These are phyloP conservation scores for Callionymus lyra DNA, from an alignment of 2,113 vertebrate genomes.

Conservation along the genomic window DNA sequence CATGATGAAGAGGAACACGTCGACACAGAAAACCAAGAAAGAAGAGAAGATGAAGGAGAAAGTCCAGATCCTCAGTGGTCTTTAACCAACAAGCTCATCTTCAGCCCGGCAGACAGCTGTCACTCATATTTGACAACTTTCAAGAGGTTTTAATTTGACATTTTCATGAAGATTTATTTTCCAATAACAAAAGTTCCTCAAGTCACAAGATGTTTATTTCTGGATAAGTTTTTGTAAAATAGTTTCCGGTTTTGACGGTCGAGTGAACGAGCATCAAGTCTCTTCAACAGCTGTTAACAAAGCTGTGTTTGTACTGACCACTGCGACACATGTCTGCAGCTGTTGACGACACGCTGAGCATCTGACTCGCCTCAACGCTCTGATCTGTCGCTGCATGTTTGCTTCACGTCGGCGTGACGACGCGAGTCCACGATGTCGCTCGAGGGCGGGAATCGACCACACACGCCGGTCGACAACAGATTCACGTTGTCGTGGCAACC, in stretches of 20 bases:
- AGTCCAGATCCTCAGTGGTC: conserved; percentile 2
- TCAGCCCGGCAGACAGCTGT: not conserved
- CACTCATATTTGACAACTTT: too few relatives aligned
- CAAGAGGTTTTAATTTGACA: not conserved
- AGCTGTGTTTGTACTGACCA: conserved; percentile 41
- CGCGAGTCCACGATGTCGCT: too few relatives aligned
- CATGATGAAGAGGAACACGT: too few relatives aligned
- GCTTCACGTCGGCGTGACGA: too few relatives aligned
- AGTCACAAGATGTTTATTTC: conserved; percentile 34
- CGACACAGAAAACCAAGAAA: too few relatives aligned
- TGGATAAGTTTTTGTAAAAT: conserved; percentile 36
- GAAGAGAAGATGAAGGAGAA: too few relatives aligned
- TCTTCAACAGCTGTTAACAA: conserved; percentile 59
- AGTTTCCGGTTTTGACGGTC: conserved; percentile 29
- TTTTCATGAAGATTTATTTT: not conserved
- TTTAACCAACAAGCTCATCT: conserved; percentile 16
- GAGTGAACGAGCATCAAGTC: conserved; percentile 22
- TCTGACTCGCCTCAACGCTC: too few relatives aligned
- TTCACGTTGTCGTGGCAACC: too few relatives aligned
- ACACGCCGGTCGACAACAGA: too few relatives aligned
- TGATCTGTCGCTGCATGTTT: too few relatives aligned
- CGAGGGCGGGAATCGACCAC: too few relatives aligned
- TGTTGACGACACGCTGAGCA: conserved; percentile 22
- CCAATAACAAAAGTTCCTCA: not conserved
- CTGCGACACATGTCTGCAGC: conserved; percentile 29